Conservation (phyloP, 2,888 invertebrate species). For the Metellina segmentata region DNA sequence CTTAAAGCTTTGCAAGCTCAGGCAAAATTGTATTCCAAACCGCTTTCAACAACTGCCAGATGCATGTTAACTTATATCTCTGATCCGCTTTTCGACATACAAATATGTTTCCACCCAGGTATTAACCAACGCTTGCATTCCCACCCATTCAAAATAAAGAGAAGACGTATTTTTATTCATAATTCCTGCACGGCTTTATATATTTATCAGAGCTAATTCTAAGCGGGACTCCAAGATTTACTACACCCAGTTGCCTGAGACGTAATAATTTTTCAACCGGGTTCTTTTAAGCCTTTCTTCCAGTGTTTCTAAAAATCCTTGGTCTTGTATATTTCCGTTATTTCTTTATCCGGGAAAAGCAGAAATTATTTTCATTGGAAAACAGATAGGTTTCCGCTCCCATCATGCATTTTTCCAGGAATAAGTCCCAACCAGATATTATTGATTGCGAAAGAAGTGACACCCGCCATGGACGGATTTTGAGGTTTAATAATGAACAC, state of each 20-base stretch:
- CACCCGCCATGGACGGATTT: constrained; percentile 47
- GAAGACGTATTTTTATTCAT: background rate
- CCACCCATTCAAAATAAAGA: background rate
- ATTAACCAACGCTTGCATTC: no score
- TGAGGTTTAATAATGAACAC: constrained; percentile 66
- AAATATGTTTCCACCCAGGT: no score
- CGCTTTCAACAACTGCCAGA: background rate
- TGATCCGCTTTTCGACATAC: no score
- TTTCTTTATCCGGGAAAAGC: constrained; percentile 20
- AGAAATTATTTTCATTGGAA: constrained; percentile 49
- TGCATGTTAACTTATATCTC: background rate
- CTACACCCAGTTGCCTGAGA: no score
- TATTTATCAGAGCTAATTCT: background rate
- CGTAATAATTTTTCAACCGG: background rate
- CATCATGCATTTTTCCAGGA: constrained; percentile 46
- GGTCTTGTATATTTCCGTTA: background rate
- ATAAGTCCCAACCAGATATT: constrained; percentile 53
- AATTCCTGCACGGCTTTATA: background rate
- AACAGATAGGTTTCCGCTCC: constrained; percentile 45
- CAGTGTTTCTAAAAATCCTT: background rate
- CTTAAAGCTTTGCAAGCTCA: background rate
- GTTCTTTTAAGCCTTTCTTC: background rate
- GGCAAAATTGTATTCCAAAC: background rate
- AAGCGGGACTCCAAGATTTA: background rate
- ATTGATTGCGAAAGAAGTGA: constrained; percentile 62